These are phyloP conservation scores for Pemphigus obesinymphae DNA, from an alignment of 1,140 invertebrate genomes.

Conservation along the genomic window DNA sequence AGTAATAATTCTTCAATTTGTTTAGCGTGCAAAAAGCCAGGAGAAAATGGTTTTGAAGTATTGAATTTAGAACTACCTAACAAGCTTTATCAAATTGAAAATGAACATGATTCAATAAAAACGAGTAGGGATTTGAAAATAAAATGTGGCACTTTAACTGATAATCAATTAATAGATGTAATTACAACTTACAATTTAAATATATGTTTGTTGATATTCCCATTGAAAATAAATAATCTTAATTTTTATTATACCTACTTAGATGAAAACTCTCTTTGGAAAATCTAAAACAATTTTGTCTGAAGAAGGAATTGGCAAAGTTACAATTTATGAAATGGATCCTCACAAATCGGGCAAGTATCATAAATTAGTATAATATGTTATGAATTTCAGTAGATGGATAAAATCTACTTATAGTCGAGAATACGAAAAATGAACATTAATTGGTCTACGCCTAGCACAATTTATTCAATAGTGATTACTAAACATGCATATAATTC, in stretches of 20 bases:
- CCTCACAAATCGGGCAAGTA: slow-evolving; percentile 9
- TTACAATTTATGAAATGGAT: slow-evolving; percentile 8
- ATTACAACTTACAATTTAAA: not conserved
- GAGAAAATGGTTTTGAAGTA: slow-evolving; percentile 17
- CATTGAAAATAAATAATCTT: too few relatives aligned
- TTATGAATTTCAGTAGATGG: too few relatives aligned
- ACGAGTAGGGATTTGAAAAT: slow-evolving; percentile 32
- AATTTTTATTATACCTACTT: too few relatives aligned
- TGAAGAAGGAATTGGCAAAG: slow-evolving; percentile 8
- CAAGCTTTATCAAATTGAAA: slow-evolving; percentile 20
- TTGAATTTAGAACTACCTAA: slow-evolving; percentile 24
- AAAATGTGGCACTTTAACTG: slow-evolving; percentile 29
- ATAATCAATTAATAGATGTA: slow-evolving; percentile 25
- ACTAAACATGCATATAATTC: too few relatives aligned
- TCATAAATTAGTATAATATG: not conserved
- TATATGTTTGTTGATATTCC: not conserved
- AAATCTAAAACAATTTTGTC: slow-evolving; percentile 24
- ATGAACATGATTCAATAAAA: slow-evolving; percentile 11
- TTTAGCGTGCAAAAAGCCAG: not conserved
- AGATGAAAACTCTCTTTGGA: slow-evolving; percentile 33
- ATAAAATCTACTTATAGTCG: too few relatives aligned
- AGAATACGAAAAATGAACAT: too few relatives aligned
- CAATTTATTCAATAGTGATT: too few relatives aligned
- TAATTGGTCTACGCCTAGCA: too few relatives aligned
- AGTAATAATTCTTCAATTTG: not conserved